Base-by-base conservation (phyloP, 2,113 vertebrate genomes). In the Cyphomyrus discorhynchus region DNA sequence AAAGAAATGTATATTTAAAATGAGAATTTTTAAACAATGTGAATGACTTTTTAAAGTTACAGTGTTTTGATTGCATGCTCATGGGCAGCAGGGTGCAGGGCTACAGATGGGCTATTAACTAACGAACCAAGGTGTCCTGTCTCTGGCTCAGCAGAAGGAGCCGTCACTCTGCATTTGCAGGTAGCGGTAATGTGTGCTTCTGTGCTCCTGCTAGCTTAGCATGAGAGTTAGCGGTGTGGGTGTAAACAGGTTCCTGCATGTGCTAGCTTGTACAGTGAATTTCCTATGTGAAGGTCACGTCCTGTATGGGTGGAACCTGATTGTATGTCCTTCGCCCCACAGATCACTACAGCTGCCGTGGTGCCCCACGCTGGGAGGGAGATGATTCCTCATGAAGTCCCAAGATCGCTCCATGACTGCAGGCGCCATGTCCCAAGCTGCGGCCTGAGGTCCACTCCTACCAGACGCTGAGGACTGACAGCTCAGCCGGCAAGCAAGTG, bases 361-460 rank as follows among this genome's bases (percentile, higher is more conserved):
- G 95, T 90, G 89, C 93, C 94, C 66, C 45, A 92, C 90, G 91
- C 94, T 95, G 93, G 93, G 90, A 93, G 95, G 96, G 97, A 97
- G 95, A 99, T 99, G 98, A 98, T 99, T 97, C 98, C 98, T 95
- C 97, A 98, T 98, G 98, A 98, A 98, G 96, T 96, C 94, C 95
- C 94, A 96, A 96, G 96, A 96, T 96, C 96, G 96, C 95, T 96
- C 95, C 95, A 95, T 94, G 94, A 97, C 96, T 96, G 97, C 97
- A 95, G 96, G 96, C 96, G 94, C 95, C 95, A 97, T 95, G 96
- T 95, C 95, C 93, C 94, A 0, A 95, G 96, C 96, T 97, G 94
- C 93, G 95, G 94, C 95, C 95, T 97, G 94, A 97, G 95, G 94
- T 89, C 96, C 91, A 94, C 95, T 90, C 94, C 95, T 93, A 93